These are phyloP conservation scores for Anastrepha obliqua DNA, from an alignment of 1,140 invertebrate species.

Conservation along the genomic window DNA sequence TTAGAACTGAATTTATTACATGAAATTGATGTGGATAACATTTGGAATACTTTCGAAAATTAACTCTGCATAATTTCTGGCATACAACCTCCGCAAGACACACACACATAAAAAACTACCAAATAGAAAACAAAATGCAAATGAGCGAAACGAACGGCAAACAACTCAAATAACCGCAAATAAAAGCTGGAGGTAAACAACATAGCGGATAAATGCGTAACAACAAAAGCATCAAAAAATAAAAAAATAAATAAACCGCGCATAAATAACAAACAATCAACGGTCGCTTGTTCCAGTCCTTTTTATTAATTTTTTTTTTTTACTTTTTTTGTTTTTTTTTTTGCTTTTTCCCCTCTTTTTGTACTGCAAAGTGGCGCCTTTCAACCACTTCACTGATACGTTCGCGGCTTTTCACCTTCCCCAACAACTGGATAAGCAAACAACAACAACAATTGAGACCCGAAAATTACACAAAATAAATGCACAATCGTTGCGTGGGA, in stretches of 20 bases:
- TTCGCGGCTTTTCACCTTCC: constrained; percentile 8
- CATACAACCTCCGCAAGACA: not conserved
- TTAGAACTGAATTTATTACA: constrained; percentile 3
- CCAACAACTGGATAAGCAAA: not conserved
- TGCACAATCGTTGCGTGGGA: not conserved
- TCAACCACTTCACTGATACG: not conserved
- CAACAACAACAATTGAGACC: not conserved
- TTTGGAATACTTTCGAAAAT: constrained; percentile 43
- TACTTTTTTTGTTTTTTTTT: not conserved
- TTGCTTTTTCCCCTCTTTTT: not conserved
- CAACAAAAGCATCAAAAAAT: not conserved
- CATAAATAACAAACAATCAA: constrained; percentile 17
- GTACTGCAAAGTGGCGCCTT: not conserved
- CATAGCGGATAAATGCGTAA: too few relatives aligned
- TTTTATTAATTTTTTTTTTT: not conserved
- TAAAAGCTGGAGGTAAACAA: constrained; percentile 39
- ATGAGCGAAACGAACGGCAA: constrained; percentile 35
- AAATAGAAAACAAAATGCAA: constrained; percentile 31
- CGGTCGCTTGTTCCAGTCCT: not conserved
- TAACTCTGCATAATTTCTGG: constrained; percentile 44
- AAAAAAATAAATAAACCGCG: not conserved
- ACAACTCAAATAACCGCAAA: constrained; percentile 35
- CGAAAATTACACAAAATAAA: constrained; percentile 33
- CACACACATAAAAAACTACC: not conserved
- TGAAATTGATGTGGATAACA: not conserved